Evolutionary conservation across 1,140 invertebrate genomes (phyloP).

Genomic region (Euura saliciscinereae): DNA sequence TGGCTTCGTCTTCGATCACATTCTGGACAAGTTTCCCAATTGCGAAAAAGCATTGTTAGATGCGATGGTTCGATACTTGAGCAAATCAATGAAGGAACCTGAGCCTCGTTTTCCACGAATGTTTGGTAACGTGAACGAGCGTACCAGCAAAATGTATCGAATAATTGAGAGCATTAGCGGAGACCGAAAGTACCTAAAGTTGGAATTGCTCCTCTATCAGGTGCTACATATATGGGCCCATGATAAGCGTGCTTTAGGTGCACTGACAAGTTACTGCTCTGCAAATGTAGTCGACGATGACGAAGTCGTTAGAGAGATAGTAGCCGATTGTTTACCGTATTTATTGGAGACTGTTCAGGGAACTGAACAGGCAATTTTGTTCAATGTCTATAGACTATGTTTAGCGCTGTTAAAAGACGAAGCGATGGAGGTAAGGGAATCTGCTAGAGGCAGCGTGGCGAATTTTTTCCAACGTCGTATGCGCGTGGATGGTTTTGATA

Average conservation of each 20-base stretch:
- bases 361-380: slow-evolving; percentile 15
- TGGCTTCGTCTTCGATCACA: not conserved
- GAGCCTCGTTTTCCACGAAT: not conserved
- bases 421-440: slow-evolving; percentile 26
- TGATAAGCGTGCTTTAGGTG: not conserved
- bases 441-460: slow-evolving; percentile 11
- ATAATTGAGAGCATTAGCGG: not conserved
- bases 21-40: slow-evolving; percentile 10
- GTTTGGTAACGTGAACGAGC: not conserved
- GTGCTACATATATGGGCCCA: not conserved
- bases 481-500: slow-evolving; percentile 15
- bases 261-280: not conserved
- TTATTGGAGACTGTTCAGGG: slow-evolving; percentile 14
- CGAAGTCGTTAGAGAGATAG: not conserved
- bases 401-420: slow-evolving; percentile 38
- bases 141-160: not conserved
- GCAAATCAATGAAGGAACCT: slow-evolving; percentile 6
- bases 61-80: slow-evolving; percentile 24
- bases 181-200: not conserved
- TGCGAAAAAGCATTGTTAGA: slow-evolving; percentile 18
- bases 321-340: not conserved
- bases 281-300: not conserved
- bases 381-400: slow-evolving; percentile 24
- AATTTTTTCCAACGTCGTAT: slow-evolving; percentile 16
- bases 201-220: not conserved